Evolutionary conservation across 2,797 vertebrate genomes (phyloP).

Genomic region (Emydoidea blandingii): DNA sequence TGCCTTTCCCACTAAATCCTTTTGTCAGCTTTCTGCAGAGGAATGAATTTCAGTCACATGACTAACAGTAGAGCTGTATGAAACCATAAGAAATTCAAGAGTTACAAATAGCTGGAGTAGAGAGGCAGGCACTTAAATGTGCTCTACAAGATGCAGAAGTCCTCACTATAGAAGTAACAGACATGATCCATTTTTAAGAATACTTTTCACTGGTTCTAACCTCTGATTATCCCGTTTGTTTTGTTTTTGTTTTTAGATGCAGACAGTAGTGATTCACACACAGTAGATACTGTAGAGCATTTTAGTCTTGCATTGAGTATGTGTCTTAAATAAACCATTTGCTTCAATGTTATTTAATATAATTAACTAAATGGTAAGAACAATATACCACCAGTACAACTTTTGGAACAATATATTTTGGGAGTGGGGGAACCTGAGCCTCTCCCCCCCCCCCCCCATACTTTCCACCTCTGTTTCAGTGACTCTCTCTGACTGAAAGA

Average conservation of each 20-base stretch:
- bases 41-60: slow-evolving; percentile 11
- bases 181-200: not conserved
- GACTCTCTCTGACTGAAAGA: not conserved
- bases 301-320: not conserved
- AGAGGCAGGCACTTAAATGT: not conserved
- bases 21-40: slow-evolving; percentile 19
- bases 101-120: slow-evolving; percentile 47
- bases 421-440: not conserved
- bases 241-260: not conserved
- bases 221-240: slow-evolving; percentile 13
- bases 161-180: not conserved
- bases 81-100: slow-evolving; percentile 30
- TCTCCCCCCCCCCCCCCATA: not conserved
- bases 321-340: not conserved
- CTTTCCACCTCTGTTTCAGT: not conserved
- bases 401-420: not conserved
- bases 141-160: not conserved
- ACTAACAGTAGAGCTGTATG: not conserved
- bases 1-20: not conserved
- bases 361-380: slow-evolving; percentile 2
- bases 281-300: not conserved
- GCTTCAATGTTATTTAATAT: not conserved
- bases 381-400: not conserved
- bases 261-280: not conserved
- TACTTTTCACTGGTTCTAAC: not conserved